A percentile compares a stretch with the other conserved stretches of the same genome.
Conservation (phyloP, 2,888 invertebrate species). For the Hermaeophaga mercurialis region DNA sequence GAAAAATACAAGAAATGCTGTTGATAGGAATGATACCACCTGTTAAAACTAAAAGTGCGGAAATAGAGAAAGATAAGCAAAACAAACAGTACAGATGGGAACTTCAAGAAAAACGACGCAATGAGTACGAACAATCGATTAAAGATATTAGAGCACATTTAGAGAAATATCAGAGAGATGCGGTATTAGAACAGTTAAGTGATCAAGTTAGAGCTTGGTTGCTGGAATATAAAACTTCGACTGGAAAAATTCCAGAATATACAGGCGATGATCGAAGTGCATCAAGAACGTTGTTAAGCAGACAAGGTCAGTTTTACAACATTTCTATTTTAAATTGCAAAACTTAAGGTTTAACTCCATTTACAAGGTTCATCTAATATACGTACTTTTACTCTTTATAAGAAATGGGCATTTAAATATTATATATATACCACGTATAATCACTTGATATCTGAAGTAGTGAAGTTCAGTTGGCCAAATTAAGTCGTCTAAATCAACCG, state of each 20-base stretch:
- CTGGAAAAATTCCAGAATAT: conserved; percentile 88
- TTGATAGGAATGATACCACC: conserved; percentile 71
- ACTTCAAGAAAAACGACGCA: conserved; percentile 70
- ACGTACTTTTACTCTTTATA: too few relatives aligned
- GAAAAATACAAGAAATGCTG: conserved; percentile 83
- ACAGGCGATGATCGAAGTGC: conserved; percentile 92
- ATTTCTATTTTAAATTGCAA: too few relatives aligned
- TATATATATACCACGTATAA: too few relatives aligned
- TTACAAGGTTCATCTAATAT: too few relatives aligned
- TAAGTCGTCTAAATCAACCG: too few relatives aligned
- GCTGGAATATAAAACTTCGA: conserved; percentile 78
- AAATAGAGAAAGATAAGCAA: conserved; percentile 46
- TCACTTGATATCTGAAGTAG: too few relatives aligned
- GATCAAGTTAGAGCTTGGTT: conserved; percentile 90
- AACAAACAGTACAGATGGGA: conserved; percentile 61
- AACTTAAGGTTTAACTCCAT: too few relatives aligned
- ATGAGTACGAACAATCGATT: conserved; percentile 73
- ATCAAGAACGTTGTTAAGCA: conserved; percentile 80
- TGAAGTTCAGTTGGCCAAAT: too few relatives aligned
- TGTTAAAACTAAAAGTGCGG: conserved; percentile 59
- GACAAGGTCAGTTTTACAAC: conserved; percentile 69
- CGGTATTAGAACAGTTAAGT: conserved; percentile 84
- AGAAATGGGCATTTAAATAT: too few relatives aligned
- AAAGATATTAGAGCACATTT: conserved; percentile 67
- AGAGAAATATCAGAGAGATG: conserved; percentile 71